Evolutionary conservation across 53 echinoderm and acorn worm species (phyloP).

Genomic region (Paelopatides confundens): DNA sequence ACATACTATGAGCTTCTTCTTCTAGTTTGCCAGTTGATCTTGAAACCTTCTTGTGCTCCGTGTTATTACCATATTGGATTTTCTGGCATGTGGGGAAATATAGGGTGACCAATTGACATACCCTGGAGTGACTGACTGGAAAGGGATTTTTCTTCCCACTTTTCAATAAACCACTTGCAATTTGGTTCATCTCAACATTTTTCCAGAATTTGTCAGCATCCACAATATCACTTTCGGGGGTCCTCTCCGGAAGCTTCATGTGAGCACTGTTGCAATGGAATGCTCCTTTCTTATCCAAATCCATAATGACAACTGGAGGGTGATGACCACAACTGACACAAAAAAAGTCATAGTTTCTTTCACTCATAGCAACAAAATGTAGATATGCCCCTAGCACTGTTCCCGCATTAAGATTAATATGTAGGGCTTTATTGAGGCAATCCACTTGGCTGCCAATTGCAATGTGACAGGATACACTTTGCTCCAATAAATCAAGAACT

Average conservation of each 20-base stretch:
- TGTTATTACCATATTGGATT: not conserved
- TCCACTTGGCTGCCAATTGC: conserved; percentile 27
- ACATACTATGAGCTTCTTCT: not conserved
- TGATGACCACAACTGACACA: conserved; percentile 13
- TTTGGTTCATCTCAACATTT: conserved; percentile 20
- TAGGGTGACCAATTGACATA: conserved; percentile 5
- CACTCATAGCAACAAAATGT: conserved; percentile 36
- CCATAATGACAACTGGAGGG: conserved; percentile 38
- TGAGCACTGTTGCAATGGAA: conserved; percentile 11
- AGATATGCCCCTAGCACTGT: not conserved
- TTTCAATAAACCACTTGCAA: conserved; percentile 6
- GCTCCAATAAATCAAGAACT: not conserved
- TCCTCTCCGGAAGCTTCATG: not conserved
- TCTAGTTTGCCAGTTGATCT: conserved; percentile 12
- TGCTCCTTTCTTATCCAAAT: conserved; percentile 7
- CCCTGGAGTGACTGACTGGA: not conserved
- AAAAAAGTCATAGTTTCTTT: conserved; percentile 4
- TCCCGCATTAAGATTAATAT: not conserved
- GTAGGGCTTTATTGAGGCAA: not conserved
- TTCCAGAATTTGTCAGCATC: conserved; percentile 30
- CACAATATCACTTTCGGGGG: conserved; percentile 16
- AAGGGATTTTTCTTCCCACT: not conserved
- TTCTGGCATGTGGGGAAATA: not conserved
- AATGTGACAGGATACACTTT: conserved; percentile 19
- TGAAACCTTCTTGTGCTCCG: conserved; percentile 24